phyloP scores from a whole-genome alignment of 2,888 invertebrate genomes.

The Gisinianus flammeolus region DNA sequence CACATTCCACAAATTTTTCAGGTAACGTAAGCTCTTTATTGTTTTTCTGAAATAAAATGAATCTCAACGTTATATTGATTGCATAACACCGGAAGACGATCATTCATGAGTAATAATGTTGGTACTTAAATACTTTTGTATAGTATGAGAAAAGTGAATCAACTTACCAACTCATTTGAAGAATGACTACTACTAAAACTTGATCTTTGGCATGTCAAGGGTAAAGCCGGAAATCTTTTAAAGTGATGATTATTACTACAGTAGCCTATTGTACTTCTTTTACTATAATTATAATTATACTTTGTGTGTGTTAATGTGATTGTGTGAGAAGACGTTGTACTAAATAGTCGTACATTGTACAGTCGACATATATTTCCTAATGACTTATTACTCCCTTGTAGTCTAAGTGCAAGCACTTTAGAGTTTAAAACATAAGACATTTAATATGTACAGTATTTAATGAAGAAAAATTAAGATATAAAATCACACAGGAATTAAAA shows the following conservation, averaged over 20 bases:
- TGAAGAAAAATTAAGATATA: no score
- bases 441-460: background rate
- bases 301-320: background rate
- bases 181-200: background rate
- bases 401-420: background rate
- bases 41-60: background rate
- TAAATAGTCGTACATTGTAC: background rate
- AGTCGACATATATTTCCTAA: background rate
- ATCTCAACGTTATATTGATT: no score
- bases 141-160: background rate
- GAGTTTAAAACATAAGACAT: slow-evolving; percentile 8
- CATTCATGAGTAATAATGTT: no score
- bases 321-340: background rate
- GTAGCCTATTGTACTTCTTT: background rate
- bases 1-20: slow-evolving; percentile 22
- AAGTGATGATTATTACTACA: background rate
- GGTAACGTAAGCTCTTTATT: background rate
- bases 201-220: background rate
- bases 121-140: background rate
- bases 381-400: background rate
- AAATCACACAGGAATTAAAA: no score
- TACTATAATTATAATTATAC: no score
- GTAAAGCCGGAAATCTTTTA: background rate
- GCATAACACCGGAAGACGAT: no score
- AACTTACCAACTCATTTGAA: slow-evolving; percentile 1